phyloP scores from a whole-genome alignment of 2,888 invertebrate species.

The Mactromeris polynyma region DNA sequence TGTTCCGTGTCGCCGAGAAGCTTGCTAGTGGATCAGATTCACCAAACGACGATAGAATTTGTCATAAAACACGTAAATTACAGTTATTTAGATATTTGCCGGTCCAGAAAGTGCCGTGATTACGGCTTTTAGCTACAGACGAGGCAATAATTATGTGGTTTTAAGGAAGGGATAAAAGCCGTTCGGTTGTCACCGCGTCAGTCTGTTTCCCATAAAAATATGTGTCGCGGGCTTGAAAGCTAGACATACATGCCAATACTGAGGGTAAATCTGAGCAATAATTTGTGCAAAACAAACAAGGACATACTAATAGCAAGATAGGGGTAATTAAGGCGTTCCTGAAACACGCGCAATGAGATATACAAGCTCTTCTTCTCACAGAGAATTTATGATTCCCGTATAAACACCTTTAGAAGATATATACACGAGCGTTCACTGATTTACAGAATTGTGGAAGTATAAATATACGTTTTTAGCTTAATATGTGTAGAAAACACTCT shows the following conservation, averaged over 20 bases:
- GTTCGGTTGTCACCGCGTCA: slow-evolving; percentile 7
- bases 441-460: background rate
- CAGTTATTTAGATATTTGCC: slow-evolving; percentile 33
- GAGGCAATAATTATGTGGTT: slow-evolving; percentile 26
- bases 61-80: slow-evolving; percentile 44
- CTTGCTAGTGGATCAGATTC: background rate
- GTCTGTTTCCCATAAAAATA: slow-evolving; percentile 4
- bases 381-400: background rate
- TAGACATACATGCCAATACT: background rate
- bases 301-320: background rate
- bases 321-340: background rate
- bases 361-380: background rate
- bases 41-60: slow-evolving; percentile 24
- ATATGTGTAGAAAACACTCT: background rate
- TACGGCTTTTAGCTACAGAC: slow-evolving; percentile 17
- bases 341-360: background rate
- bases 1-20: background rate
- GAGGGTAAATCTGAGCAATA: background rate
- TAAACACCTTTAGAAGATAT: background rate
- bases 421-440: background rate
- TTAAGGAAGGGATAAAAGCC: slow-evolving; percentile 10
- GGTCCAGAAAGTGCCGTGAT: slow-evolving; percentile 25
- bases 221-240: background rate
- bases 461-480: background rate
- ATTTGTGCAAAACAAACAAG: slow-evolving; percentile 3